Base-by-base conservation (phyloP, 2,113 vertebrate species). In the Zapus hudsonius region DNA sequence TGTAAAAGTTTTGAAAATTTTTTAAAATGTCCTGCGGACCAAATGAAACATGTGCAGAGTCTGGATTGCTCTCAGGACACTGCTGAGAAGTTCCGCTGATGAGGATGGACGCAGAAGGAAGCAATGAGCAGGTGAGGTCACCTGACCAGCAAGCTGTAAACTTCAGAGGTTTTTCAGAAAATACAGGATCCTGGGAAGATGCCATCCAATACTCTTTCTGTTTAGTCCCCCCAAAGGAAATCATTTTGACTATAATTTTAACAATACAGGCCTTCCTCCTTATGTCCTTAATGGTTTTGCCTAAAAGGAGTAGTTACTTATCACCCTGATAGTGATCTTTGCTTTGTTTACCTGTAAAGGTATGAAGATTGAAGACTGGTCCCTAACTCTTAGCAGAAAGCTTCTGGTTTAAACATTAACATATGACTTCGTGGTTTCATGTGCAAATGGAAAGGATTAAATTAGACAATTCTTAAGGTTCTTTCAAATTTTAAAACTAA, bases 351-450 rank as follows among this genome's bases (percentile, higher is more conserved):
- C 33, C 8, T 67, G 42, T 23, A 61, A 93, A 86, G 47, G 40
- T 23, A 27, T 16, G 40, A 74, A 82, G 88, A 29, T 36, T 17
- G 2, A 29, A 87, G 31, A 63, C 44, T 59, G 72, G 63, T n/a
- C 7, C 33, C 29, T 27, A 38, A 63, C 61, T 70, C 82, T 90
- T 33, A 36, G 8, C 89, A 86, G 17, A 70, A 80, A 72, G 10
- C 5, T 61, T 72, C 64, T 87, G 10, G 42, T 80, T 94, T 87
- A 84, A 95, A 40, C 69, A 86, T 90, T 67, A 74, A 74, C 47
- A 17, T 57, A 22, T 52, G 52, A 27, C 61, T n/a, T 76, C 55
- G n/a, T 23, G 84, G 22, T 55, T 69, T 95, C 55, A 19, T 44
- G 23, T 36, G 29, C 29, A 78, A 90, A 75, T 63, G 38, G 19